Evolutionary conservation across 1,140 invertebrate species (phyloP).

Genomic region (Caenorhabditis latens): DNA sequence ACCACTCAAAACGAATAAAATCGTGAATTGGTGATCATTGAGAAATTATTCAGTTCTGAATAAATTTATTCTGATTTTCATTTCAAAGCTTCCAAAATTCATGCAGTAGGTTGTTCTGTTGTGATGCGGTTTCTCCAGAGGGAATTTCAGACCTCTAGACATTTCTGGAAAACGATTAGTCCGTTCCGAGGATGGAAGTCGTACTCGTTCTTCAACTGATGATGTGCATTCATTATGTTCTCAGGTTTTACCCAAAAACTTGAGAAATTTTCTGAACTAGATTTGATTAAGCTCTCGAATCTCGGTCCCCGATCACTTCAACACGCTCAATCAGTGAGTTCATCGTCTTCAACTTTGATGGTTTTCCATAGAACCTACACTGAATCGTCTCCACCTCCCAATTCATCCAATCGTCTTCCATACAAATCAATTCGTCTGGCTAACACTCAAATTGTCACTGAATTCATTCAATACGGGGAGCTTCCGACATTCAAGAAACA

Average conservation of each 20-base stretch:
- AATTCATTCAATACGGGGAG: constrained; percentile 34
- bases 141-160: constrained; percentile 16
- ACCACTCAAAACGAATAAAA: too few relatives aligned
- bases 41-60: too few relatives aligned
- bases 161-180: constrained; percentile 19
- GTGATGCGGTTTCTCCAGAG: neutral
- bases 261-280: neutral
- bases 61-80: too few relatives aligned
- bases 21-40: too few relatives aligned
- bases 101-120: neutral
- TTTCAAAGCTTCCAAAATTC: neutral
- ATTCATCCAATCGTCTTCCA: neutral
- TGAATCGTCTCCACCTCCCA: neutral
- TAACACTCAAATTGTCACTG: neutral
- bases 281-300: neutral
- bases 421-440: constrained; percentile 3
- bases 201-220: constrained; percentile 15
- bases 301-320: constrained; percentile 2
- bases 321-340: neutral
- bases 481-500: constrained; percentile 50
- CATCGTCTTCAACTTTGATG: neutral
- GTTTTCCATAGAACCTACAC: constrained; percentile 9
- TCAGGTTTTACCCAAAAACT: neutral
- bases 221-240: constrained; percentile 39
- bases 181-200: neutral